Conservation (phyloP, 2,113 vertebrate genomes). For the mouse (Mus musculus) region DNA sequence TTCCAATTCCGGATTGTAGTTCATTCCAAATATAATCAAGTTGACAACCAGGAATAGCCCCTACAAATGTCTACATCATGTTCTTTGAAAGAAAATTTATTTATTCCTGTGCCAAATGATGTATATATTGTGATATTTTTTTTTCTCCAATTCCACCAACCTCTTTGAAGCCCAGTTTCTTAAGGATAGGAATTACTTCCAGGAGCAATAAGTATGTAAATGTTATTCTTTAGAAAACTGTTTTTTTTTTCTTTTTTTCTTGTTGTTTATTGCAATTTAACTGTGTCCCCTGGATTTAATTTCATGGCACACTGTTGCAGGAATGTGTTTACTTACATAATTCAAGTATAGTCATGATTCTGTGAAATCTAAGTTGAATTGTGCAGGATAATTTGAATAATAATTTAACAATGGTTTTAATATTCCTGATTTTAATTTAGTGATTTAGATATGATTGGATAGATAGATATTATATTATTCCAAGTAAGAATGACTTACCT, state of each 20-base stretch:
- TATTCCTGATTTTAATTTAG: background rate
- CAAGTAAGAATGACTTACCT: no score
- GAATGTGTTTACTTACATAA: background rate
- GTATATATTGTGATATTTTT: background rate
- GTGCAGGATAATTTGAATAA: background rate
- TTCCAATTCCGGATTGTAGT: no score
- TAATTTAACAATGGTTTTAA: background rate
- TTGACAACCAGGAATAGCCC: no score
- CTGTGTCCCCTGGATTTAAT: background rate
- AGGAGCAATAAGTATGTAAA: background rate
- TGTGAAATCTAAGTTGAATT: background rate
- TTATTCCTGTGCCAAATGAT: background rate
- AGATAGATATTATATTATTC: no score
- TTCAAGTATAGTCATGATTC: background rate
- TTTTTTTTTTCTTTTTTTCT: background rate
- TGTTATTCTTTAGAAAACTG: fast-evolving
- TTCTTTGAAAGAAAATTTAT: background rate
- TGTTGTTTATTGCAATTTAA: background rate
- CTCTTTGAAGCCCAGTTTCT: fast-evolving
- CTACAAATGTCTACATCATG: background rate
- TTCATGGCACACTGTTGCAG: background rate
- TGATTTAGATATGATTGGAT: background rate
- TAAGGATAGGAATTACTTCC: no score
- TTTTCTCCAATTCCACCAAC: background rate
- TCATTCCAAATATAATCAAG: no score